Conservation (phyloP, 2,888 invertebrate species). For the Biston betularia region DNA sequence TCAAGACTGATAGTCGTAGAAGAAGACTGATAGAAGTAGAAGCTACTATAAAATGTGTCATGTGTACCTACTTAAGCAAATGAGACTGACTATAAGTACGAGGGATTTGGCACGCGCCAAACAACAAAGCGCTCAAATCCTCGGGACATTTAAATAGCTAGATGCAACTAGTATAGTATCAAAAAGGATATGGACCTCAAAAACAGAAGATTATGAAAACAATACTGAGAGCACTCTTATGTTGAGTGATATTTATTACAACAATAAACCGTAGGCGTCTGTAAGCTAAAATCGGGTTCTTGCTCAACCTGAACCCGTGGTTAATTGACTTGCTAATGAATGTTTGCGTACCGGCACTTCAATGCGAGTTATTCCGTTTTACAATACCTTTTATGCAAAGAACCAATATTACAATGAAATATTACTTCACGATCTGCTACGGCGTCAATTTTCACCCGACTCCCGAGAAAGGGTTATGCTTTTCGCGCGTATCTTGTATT, state of each 20-base stretch:
- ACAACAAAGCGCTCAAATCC: too few relatives aligned
- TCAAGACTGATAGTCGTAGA: too few relatives aligned
- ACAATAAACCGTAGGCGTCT: constrained; percentile 51
- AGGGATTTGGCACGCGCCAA: too few relatives aligned
- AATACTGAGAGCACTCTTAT: constrained; percentile 2
- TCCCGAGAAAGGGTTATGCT: too few relatives aligned
- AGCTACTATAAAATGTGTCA: too few relatives aligned
- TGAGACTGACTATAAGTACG: too few relatives aligned
- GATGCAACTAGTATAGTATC: too few relatives aligned
- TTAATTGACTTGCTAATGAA: constrained; percentile 70
- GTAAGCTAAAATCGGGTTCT: constrained; percentile 47
- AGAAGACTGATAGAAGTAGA: too few relatives aligned
- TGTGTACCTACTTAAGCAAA: too few relatives aligned
- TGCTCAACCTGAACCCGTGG: constrained; percentile 59
- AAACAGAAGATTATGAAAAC: not conserved
- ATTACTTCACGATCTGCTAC: not conserved
- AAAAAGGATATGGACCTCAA: not conserved
- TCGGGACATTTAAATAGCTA: too few relatives aligned
- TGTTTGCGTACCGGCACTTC: constrained; percentile 50
- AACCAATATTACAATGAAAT: constrained; percentile 1
- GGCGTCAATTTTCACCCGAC: not conserved
- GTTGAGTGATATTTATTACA: constrained; percentile 46
- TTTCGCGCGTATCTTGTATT: too few relatives aligned
- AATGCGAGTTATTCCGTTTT: constrained; percentile 41
- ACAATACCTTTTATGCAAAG: constrained; percentile 17